These are phyloP conservation scores for Tinea trinotella DNA, from an alignment of 2,888 invertebrate species.

Conservation along the genomic window DNA sequence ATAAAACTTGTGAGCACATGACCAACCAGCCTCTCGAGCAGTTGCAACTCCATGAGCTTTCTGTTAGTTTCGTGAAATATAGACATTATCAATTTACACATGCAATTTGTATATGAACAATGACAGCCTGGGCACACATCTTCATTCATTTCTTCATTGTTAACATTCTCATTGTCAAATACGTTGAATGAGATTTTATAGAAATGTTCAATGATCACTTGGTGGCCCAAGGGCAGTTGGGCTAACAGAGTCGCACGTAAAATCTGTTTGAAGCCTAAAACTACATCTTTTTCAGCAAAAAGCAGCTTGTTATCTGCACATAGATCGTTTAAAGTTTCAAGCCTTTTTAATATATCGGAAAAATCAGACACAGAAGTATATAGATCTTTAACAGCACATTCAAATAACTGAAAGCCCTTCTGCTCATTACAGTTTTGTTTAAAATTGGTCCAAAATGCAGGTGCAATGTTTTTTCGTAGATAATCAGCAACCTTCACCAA, in stretches of 20 bases:
- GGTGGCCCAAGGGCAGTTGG: constrained; percentile 79
- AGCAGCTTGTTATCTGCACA: constrained; percentile 57
- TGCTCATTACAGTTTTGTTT: constrained; percentile 60
- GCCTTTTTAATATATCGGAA: constrained; percentile 63
- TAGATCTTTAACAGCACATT: constrained; percentile 76
- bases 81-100: constrained; percentile 77
- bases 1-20: constrained; percentile 88
- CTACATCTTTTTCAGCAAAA: constrained; percentile 67
- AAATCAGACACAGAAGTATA: constrained; percentile 71
- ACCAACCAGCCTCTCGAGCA: constrained; percentile 88
- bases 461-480: constrained; percentile 73
- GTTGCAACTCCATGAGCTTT: constrained; percentile 81
- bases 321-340: constrained; percentile 65
- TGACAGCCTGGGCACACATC: constrained; percentile 79
- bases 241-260: constrained; percentile 78
- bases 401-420: constrained; percentile 76
- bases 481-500: constrained; percentile 70
- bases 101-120: constrained; percentile 70
- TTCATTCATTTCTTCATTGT: constrained; percentile 64
- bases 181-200: constrained; percentile 85
- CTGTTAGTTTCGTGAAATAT: constrained; percentile 84
- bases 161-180: constrained; percentile 67
- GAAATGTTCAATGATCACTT: constrained; percentile 79
- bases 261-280: constrained; percentile 75
- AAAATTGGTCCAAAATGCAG: constrained; percentile 79